Conservation (phyloP, 2,888 invertebrate genomes). For the Cryptophagus acutangulus region DNA sequence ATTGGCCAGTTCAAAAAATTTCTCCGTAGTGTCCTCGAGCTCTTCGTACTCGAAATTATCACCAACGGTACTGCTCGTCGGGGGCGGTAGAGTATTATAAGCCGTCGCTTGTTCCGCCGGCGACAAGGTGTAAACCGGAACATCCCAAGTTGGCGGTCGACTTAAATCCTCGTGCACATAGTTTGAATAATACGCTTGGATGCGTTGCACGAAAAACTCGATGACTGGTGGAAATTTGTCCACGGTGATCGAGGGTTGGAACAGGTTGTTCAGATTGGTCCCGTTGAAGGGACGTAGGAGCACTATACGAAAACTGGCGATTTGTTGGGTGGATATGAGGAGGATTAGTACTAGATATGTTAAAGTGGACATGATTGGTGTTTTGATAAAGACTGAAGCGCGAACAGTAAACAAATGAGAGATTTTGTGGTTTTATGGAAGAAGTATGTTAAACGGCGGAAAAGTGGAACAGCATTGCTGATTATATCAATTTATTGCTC, state of each 20-base stretch:
- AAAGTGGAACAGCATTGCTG: neutral
- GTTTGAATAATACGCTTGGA: constrained; percentile 67
- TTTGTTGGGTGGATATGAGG: neutral
- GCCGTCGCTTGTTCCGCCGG: constrained; percentile 24
- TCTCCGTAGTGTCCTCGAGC: constrained; percentile 8
- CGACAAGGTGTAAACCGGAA: constrained; percentile 38
- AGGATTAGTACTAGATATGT: neutral
- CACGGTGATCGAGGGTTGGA: constrained; percentile 27
- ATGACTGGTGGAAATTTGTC: constrained; percentile 62
- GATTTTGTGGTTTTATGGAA: neutral
- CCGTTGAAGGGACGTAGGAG: neutral
- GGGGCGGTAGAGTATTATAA: constrained; percentile 9
- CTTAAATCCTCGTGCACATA: constrained; percentile 56
- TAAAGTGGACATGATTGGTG: neutral
- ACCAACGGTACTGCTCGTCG: constrained; percentile 1
- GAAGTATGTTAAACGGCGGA: neutral
- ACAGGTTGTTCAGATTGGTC: constrained; percentile 15
- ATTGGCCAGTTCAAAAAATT: constrained; percentile 11
- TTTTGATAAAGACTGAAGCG: neutral
- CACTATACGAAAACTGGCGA: neutral
- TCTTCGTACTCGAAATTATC: constrained; percentile 1
- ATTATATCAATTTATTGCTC: too few species aligned
- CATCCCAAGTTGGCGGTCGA: constrained; percentile 44
- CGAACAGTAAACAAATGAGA: neutral
- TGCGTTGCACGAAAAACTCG: constrained; percentile 63